Evolutionary conservation across 2,113 vertebrate species (phyloP).

Genomic region (Origma solitaria): DNA sequence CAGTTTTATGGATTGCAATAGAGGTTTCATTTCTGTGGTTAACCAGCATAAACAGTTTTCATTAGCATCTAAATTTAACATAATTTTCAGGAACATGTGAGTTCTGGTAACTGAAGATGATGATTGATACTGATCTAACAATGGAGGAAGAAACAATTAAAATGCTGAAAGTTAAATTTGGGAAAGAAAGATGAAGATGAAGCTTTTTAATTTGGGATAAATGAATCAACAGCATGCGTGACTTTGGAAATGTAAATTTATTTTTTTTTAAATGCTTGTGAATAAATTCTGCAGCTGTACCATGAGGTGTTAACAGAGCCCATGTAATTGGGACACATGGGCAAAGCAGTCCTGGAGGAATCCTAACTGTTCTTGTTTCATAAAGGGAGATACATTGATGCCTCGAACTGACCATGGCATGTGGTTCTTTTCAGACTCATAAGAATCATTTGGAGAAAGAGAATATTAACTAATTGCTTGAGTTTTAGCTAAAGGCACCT

Average conservation of each 20-base stretch:
- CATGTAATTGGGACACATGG: rapidly evolving
- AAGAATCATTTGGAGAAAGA: neutral
- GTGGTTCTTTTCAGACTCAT: neutral
- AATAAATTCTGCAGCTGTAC: neutral
- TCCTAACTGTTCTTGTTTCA: neutral
- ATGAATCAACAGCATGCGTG: neutral
- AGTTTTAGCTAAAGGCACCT: neutral
- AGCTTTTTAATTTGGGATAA: constrained; percentile 6
- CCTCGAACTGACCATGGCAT: rapidly evolving
- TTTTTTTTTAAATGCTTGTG: neutral
- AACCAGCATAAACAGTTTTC: constrained; percentile 45
- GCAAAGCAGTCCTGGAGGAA: neutral
- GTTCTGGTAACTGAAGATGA: constrained; percentile 8
- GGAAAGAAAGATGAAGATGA: neutral
- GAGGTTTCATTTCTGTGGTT: constrained; percentile 52
- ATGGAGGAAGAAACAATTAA: constrained; percentile 17
- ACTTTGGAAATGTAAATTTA: neutral
- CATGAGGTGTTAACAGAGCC: neutral
- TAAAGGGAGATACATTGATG: neutral
- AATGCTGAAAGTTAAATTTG: constrained; percentile 24
- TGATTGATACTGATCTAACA: constrained; percentile 36
- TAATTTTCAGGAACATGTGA: constrained; percentile 27
- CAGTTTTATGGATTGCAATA: constrained; percentile 12
- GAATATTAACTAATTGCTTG: neutral
- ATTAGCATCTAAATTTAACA: constrained; percentile 51